Evolutionary conservation across 2,797 vertebrate species (phyloP).

Genomic region (Melanogrammus aeglefinus): DNA sequence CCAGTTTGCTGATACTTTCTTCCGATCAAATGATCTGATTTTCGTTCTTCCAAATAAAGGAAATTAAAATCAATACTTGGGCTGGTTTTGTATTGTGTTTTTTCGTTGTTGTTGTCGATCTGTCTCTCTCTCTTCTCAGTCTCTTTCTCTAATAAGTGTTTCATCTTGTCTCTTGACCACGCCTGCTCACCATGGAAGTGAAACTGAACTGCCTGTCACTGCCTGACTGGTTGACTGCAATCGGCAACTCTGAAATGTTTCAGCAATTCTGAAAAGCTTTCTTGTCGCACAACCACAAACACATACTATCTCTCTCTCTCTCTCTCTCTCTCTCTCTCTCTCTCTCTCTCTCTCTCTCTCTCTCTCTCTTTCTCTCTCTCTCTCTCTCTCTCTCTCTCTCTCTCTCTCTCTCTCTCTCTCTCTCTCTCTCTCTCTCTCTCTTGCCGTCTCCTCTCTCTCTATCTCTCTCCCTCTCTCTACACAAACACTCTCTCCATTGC

Average conservation of each 20-base stretch:
- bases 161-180: not conserved
- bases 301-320: conserved; percentile 39
- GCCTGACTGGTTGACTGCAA: not conserved
- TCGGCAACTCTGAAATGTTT: not conserved
- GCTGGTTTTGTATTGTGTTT: not conserved
- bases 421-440: conserved; percentile 2
- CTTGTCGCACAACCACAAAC: conserved; percentile 31
- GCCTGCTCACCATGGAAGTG: conserved; percentile 5
- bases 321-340: conserved; percentile 43
- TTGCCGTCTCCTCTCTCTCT: conserved; percentile 22
- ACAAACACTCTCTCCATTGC: not conserved
- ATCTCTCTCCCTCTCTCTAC: conserved; percentile 18
- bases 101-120: not conserved
- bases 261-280: not conserved
- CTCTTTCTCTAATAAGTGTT: not conserved
- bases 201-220: conserved; percentile 2
- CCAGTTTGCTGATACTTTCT: not conserved
- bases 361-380: not conserved
- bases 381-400: conserved; percentile 45
- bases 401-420: conserved; percentile 37
- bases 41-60: not conserved
- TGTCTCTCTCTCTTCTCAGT: not conserved
- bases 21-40: not conserved
- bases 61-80: not conserved
- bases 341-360: conserved; percentile 17